These are phyloP conservation scores for Condylostylus longicornis DNA, from an alignment of 1,140 invertebrate species.

Conservation along the genomic window DNA sequence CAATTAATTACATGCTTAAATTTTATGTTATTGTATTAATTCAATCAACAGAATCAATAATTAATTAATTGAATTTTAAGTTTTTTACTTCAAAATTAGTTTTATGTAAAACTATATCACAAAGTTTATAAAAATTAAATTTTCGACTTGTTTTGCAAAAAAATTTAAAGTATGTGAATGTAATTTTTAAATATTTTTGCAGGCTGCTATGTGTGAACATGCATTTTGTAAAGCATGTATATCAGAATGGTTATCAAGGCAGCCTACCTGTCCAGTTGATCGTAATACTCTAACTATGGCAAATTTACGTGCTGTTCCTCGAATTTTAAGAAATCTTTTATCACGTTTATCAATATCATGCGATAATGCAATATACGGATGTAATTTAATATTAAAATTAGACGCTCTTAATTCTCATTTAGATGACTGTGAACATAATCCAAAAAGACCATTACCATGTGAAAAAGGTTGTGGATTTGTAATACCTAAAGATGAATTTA, in stretches of 20 bases:
- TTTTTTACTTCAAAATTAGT: too few relatives aligned
- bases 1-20: too few relatives aligned
- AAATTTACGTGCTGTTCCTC: constrained; percentile 75
- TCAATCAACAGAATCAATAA: too few relatives aligned
- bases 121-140: too few relatives aligned
- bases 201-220: constrained; percentile 91
- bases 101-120: too few relatives aligned
- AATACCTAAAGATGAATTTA: constrained; percentile 87
- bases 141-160: too few relatives aligned
- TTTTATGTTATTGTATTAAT: too few relatives aligned
- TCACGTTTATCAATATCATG: constrained; percentile 78
- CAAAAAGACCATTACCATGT: constrained; percentile 82
- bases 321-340: constrained; percentile 81
- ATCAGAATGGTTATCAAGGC: constrained; percentile 82
- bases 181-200: constrained; percentile 16
- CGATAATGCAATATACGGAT: constrained; percentile 80
- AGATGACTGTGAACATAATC: constrained; percentile 86
- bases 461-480: constrained; percentile 84
- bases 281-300: constrained; percentile 71
- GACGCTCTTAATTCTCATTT: constrained; percentile 69
- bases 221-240: constrained; percentile 89
- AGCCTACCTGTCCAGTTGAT: constrained; percentile 87
- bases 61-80: too few relatives aligned
- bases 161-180: too few relatives aligned
- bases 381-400: constrained; percentile 68